phyloP scores from a whole-genome alignment of 1,140 invertebrate species.

The Drosophila busckii region DNA sequence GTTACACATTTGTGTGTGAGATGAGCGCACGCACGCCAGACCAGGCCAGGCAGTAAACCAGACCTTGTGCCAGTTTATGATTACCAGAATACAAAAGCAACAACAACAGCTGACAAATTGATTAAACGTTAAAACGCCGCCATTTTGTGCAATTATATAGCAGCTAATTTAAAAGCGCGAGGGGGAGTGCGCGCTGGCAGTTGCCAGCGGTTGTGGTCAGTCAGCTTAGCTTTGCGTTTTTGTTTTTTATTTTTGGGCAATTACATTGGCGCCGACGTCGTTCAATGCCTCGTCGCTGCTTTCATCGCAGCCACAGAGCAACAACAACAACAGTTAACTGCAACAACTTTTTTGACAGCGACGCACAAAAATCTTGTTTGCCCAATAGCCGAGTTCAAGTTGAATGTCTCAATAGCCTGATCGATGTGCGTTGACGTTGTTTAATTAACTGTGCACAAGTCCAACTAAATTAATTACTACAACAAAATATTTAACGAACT shows the following conservation, averaged over 20 bases:
- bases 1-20: slow-evolving; percentile 42
- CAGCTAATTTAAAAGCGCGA: neutral
- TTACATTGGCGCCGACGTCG: slow-evolving; percentile 50
- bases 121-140: slow-evolving; percentile 68
- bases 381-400: slow-evolving; percentile 75
- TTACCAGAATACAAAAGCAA: slow-evolving; percentile 47
- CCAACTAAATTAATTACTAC: slow-evolving; percentile 33
- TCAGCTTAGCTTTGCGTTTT: slow-evolving; percentile 34
- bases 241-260: slow-evolving; percentile 29
- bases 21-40: slow-evolving; percentile 34
- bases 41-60: slow-evolving; percentile 46
- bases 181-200: neutral
- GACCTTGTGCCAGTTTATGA: slow-evolving; percentile 72
- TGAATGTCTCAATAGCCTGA: slow-evolving; percentile 71
- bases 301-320: slow-evolving; percentile 1
- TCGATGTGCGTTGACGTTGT: slow-evolving; percentile 36
- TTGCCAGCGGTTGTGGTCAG: slow-evolving; percentile 15
- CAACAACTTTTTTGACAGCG: too few species aligned
- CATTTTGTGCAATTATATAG: slow-evolving; percentile 60
- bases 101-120: slow-evolving; percentile 51
- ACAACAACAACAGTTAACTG: neutral
- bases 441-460: slow-evolving; percentile 34
- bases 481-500: slow-evolving; percentile 21
- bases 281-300: slow-evolving; percentile 56
- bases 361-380: slow-evolving; percentile 68